Conservation (phyloP, 2,113 vertebrate genomes). For the Emydura subglobosa region DNA sequence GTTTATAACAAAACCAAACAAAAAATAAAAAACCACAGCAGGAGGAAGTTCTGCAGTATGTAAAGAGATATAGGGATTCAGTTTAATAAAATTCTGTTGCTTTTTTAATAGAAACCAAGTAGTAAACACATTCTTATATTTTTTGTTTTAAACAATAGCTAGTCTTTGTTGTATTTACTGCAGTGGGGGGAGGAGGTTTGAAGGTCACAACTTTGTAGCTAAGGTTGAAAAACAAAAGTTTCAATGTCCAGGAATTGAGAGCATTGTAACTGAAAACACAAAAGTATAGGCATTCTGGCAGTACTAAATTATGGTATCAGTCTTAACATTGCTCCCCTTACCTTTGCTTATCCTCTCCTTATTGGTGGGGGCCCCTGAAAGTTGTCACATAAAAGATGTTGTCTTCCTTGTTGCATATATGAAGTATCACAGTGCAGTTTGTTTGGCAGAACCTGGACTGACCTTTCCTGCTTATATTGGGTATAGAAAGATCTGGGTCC, state of each 20-base stretch:
- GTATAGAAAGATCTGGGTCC: too few relatives aligned
- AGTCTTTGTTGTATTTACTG: conserved; percentile 13
- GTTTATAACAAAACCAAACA: conserved; percentile 11
- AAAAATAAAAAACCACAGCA: not conserved
- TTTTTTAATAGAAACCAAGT: conserved; percentile 65
- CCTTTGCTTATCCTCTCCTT: not conserved
- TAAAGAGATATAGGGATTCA: conserved; percentile 54
- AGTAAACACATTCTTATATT: conserved; percentile 66
- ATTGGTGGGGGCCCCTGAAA: not conserved
- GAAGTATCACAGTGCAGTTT: not conserved
- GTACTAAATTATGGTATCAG: not conserved
- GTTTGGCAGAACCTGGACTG: not conserved
- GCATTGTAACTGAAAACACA: not conserved
- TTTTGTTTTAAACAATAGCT: conserved; percentile 53
- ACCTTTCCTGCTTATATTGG: too few relatives aligned
- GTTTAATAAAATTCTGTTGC: conserved; percentile 42
- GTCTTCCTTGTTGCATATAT: not conserved
- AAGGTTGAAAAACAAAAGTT: not conserved
- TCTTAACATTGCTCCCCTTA: not conserved
- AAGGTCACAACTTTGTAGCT: not conserved
- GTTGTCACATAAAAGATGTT: not conserved
- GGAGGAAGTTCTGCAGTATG: conserved; percentile 8
- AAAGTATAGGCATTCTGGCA: conserved; percentile 12
- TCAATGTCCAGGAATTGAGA: not conserved
- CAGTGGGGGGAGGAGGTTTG: not conserved